Evolutionary conservation across 2,113 vertebrate species (phyloP).

Genomic region (Strix uralensis): DNA sequence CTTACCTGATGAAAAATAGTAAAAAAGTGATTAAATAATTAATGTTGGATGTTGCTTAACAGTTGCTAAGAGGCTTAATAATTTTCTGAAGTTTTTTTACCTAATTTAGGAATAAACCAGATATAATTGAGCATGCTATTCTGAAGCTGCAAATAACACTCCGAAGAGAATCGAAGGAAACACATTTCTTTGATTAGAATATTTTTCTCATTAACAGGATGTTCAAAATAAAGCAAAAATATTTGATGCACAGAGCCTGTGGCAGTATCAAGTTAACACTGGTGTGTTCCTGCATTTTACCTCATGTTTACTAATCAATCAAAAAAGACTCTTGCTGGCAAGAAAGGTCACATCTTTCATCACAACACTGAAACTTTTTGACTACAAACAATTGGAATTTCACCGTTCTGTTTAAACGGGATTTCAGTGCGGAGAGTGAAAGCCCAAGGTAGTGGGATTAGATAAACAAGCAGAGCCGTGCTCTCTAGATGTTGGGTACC

Average conservation of each 20-base stretch:
- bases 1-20: constrained; percentile 1
- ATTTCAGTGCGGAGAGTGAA: background rate
- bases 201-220: constrained; percentile 60
- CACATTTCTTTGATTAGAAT: constrained; percentile 56
- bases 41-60: constrained; percentile 38
- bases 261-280: constrained; percentile 37
- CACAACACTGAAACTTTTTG: constrained; percentile 34
- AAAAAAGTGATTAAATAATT: constrained; percentile 24
- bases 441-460: background rate
- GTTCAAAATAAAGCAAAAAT: constrained; percentile 49
- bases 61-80: background rate
- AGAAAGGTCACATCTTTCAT: constrained; percentile 58
- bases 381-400: constrained; percentile 13
- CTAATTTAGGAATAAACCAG: constrained; percentile 29
- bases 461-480: background rate
- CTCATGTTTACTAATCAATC: constrained; percentile 63
- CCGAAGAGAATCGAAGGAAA: constrained; percentile 31
- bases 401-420: background rate
- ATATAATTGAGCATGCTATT: constrained; percentile 28
- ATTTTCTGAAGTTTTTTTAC: background rate
- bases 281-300: background rate
- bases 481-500: background rate
- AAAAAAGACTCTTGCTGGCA: background rate
- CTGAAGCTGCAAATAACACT: constrained; percentile 17
- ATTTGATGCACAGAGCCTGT: constrained; percentile 46